Evolutionary conservation across 2,888 invertebrate genomes (phyloP).

Genomic region (Meliscaeva auricollis): DNA sequence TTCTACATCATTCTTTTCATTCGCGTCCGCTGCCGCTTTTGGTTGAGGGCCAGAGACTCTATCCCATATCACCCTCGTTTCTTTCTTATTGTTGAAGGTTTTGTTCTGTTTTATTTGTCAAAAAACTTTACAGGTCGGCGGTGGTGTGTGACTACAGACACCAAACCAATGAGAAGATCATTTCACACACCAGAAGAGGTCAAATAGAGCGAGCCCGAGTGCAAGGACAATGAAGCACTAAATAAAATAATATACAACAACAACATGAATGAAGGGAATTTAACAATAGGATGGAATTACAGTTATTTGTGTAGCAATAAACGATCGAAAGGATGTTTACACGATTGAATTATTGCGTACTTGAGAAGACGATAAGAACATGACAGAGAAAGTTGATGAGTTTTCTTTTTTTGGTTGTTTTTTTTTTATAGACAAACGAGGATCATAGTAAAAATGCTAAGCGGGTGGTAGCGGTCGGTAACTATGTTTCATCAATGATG

Average conservation of each 20-base stretch:
- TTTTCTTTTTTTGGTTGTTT: neutral
- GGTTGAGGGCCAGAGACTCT: slow-evolving; percentile 37
- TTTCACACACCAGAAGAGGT: slow-evolving; percentile 56
- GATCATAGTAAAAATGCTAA: neutral
- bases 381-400: slow-evolving; percentile 20
- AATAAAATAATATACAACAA: slow-evolving; percentile 38
- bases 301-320: slow-evolving; percentile 72
- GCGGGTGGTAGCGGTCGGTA: slow-evolving; percentile 15
- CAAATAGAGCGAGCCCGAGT: slow-evolving; percentile 34
- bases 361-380: slow-evolving; percentile 48
- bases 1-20: slow-evolving; percentile 42
- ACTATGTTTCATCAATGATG: neutral
- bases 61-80: slow-evolving; percentile 38
- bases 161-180: slow-evolving; percentile 65
- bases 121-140: slow-evolving; percentile 33
- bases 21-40: slow-evolving; percentile 32
- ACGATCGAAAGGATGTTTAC: slow-evolving; percentile 70
- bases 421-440: too few relatives aligned
- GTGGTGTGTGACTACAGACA: slow-evolving; percentile 60
- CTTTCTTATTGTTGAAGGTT: slow-evolving; percentile 1
- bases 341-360: slow-evolving; percentile 69
- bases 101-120: slow-evolving; percentile 27
- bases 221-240: slow-evolving; percentile 65
- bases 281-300: slow-evolving; percentile 65
- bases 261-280: slow-evolving; percentile 40